phyloP scores from a whole-genome alignment of 2,113 vertebrate genomes.

The Nothobranchius kuhntae region DNA sequence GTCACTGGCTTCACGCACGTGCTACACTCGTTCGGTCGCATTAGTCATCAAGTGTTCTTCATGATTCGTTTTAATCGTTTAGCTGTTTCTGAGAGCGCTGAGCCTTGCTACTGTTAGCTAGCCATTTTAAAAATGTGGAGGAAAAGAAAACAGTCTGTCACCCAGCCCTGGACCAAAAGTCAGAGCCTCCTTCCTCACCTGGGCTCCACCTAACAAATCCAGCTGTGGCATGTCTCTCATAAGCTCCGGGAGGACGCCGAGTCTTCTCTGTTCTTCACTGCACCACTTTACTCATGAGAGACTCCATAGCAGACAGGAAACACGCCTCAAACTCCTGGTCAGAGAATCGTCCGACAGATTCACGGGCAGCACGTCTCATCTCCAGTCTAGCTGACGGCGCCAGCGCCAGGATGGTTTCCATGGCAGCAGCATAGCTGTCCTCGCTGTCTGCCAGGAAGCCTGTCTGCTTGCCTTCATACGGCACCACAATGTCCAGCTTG shows the following conservation, averaged over 20 bases:
- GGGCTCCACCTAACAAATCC: background rate
- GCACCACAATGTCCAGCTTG: slow-evolving; percentile 89
- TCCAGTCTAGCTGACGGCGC: slow-evolving; percentile 77
- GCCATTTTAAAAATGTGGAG: background rate
- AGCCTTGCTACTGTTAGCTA: slow-evolving; percentile 1
- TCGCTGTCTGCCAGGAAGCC: slow-evolving; percentile 91
- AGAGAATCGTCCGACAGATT: slow-evolving; percentile 88
- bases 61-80: background rate
- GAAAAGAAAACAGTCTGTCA: background rate
- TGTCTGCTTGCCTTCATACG: slow-evolving; percentile 80
- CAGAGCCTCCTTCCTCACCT: background rate
- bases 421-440: slow-evolving; percentile 84
- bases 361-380: slow-evolving; percentile 84
- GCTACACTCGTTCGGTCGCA: background rate
- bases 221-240: background rate
- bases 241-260: background rate
- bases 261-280: slow-evolving; percentile 41
- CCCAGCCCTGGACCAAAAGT: background rate
- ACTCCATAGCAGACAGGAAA: slow-evolving; percentile 84
- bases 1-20: background rate
- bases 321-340: slow-evolving; percentile 87
- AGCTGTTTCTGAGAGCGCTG: background rate
- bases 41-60: slow-evolving; percentile 9
- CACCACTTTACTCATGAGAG: slow-evolving; percentile 56
- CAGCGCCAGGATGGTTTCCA: slow-evolving; percentile 87